Base-by-base conservation (phyloP, 2,797 vertebrate genomes). In the Manis crassicaudata region DNA sequence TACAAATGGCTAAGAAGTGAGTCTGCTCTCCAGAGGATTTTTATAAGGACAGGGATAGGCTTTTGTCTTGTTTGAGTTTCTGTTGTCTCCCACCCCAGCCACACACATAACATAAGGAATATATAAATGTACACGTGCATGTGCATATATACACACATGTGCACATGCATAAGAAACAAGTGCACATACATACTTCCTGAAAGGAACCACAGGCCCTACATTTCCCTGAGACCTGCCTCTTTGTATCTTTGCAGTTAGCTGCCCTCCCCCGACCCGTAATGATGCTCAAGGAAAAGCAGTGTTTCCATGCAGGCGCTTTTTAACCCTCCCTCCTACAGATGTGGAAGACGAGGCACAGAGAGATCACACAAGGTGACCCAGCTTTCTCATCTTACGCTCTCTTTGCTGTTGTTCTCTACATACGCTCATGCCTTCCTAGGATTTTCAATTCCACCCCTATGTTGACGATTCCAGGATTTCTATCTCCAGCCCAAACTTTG, bases 311-410 rank as follows among this genome's bases (percentile, higher is more conserved):
- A 32, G 29, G 46, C 0, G 20, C n/a, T 20, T 77, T 87, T 70
- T 14, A 37, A 4, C 85, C 68, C 27, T 35, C 21, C 23, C 37
- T 1, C 63, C 62, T 77, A 62, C n/a, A 70, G n/a, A 13, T 0
- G 56, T 8, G 11, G 37, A 88, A 97, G 46, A 21, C 7, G 52
- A 97, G 58, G 7, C 32, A 83, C n/a, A 67, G 83, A n/a, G 4
- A 86, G 21, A 17, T 62, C 35, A 23, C 7, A 25, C 18, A 23
- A 54, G 4, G 20, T 29, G 37, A 21, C 29, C 18, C 23, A 52
- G 50, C 6, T 52, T 79, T 5, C 32, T 72, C 9, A 10, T 54
- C 10, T 32, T 32, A 37, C 17, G 17, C 50, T 32, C 50, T 75
- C 10, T 46, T 32, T n/a, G 29, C 11, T 27, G 7, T 60, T 23